These are phyloP conservation scores for Spodoptera frugiperda DNA, from an alignment of 1,140 invertebrate genomes.

Conservation along the genomic window DNA sequence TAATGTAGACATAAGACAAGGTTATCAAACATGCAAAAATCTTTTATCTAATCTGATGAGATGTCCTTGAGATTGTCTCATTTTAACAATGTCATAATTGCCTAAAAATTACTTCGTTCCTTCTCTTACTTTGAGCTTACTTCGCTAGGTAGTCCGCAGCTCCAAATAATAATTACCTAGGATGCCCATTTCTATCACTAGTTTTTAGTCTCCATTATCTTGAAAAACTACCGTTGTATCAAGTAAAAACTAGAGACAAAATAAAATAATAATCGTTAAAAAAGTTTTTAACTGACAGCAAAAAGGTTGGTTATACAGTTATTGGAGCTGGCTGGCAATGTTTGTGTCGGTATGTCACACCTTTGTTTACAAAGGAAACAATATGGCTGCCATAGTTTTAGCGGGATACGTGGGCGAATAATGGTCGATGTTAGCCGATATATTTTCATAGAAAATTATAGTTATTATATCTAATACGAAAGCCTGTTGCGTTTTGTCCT, in stretches of 20 bases:
- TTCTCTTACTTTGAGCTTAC: too few species aligned
- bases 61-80: too few species aligned
- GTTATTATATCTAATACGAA: constrained; percentile 51
- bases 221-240: background rate
- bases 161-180: too few species aligned
- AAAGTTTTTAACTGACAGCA: constrained; percentile 12
- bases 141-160: too few species aligned
- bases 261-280: constrained; percentile 1
- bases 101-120: too few species aligned
- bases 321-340: constrained; percentile 1
- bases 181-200: too few species aligned
- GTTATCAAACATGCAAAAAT: too few species aligned
- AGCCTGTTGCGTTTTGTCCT: background rate
- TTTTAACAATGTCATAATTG: too few species aligned
- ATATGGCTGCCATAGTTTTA: constrained; percentile 35
- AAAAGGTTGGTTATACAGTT: constrained; percentile 2
- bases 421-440: constrained; percentile 56
- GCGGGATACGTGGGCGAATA: constrained; percentile 60
- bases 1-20: too few species aligned
- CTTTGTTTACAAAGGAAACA: constrained; percentile 14
- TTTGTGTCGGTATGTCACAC: background rate
- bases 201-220: too few species aligned
- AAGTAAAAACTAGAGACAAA: constrained; percentile 9
- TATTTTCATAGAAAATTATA: constrained; percentile 62
- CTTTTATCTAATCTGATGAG: too few species aligned